Evolutionary conservation across 2,113 vertebrate genomes (phyloP), one percentile per base, ranked within the genome.

Genomic region (Engraulis encrasicolus): DNA sequence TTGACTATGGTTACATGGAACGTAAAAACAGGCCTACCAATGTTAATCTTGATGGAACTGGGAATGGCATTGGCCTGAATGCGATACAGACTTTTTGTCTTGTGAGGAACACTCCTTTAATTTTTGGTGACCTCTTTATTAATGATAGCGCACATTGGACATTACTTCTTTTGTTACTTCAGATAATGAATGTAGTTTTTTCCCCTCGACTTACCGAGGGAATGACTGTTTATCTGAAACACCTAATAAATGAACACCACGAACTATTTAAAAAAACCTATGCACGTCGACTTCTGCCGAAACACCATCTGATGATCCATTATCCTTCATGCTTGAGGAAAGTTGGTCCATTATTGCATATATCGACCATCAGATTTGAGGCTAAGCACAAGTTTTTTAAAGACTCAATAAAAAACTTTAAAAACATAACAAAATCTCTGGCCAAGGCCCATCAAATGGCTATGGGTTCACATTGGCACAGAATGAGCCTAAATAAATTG

Each of bases 251-350:
- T n/a, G 81, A 86, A 27, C 85, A 86, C 50, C 50, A 52, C 20
- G 50, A 52, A 19, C 77, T 86, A 71, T 86, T 86, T 19, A 83
- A 61, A 50, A n/a, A n/a, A 15, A 36, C 79, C 78, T 80, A 86
- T 37, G 77, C 78, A 54, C n/a, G 74, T 23, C 45, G 77, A 36
- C 71, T 40, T n/a, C n/a, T n/a, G n/a, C n/a, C n/a, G n/a, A n/a
- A n/a, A n/a, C n/a, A n/a, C n/a, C n/a, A n/a, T n/a, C 84, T 85
- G 20, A 88, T 88, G 86, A 66, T 87, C 0, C 83, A 89, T 71
- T 89, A 88, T 2, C 81, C 54, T 2, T 2, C 71, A 50, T 86
- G 82, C 79, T 86, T 88, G 2, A 88, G 83, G 58, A 79, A 85
- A n/a, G n/a, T n/a, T n/a, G n/a, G n/a, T n/a, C n/a, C n/a, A n/a